Evolutionary conservation across 2,888 invertebrate genomes (phyloP).

Genomic region (Fabriciana adippe): DNA sequence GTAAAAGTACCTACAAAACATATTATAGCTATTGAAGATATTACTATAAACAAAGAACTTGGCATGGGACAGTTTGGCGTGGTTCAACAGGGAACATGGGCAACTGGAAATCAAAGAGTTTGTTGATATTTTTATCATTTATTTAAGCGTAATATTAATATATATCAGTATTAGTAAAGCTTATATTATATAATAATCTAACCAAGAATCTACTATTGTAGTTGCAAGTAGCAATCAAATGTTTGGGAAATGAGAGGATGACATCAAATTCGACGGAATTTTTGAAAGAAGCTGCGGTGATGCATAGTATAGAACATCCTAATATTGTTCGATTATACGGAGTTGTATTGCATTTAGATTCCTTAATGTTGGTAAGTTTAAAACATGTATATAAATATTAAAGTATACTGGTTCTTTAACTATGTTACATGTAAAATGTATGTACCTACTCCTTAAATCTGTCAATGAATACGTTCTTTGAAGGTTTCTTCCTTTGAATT

Average conservation of each 20-base stretch:
- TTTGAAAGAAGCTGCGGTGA: slow-evolving; percentile 98
- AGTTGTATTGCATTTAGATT: slow-evolving; percentile 96
- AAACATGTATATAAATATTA: not conserved
- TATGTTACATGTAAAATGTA: no score
- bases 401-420: no score
- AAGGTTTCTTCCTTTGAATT: no score
- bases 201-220: slow-evolving; percentile 54
- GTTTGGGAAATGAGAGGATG: slow-evolving; percentile 96
- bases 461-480: no score
- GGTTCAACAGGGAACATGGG: slow-evolving; percentile 99
- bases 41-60: slow-evolving; percentile 95
- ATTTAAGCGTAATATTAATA: not conserved
- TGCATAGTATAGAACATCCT: slow-evolving; percentile 98
- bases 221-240: slow-evolving; percentile 98
- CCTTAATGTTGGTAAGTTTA: slow-evolving; percentile 86
- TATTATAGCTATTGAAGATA: slow-evolving; percentile 94
- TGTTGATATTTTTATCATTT: slow-evolving; percentile 45
- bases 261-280: slow-evolving; percentile 98
- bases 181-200: not conserved
- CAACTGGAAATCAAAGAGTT: slow-evolving; percentile 95
- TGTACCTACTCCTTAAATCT: no score
- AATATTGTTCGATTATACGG: slow-evolving; percentile 98
- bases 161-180: not conserved
- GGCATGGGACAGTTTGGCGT: slow-evolving; percentile 99
- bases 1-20: slow-evolving; percentile 91